These are phyloP conservation scores for Hippopotamyrus pictus DNA, from an alignment of 2,797 vertebrate species.

Conservation along the genomic window DNA sequence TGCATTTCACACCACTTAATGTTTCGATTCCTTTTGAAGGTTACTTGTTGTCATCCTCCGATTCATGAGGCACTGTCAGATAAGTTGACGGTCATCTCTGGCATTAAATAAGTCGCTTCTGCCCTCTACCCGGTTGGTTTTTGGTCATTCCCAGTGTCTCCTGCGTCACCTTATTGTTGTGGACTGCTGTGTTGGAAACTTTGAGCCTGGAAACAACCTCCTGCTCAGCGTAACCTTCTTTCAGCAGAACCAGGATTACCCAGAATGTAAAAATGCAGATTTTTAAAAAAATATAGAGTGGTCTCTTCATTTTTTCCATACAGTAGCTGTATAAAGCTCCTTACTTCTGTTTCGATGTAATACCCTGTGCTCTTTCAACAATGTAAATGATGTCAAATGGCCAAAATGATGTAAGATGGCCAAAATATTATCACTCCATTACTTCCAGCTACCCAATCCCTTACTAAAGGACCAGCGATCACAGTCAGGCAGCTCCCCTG, in stretches of 20 bases:
- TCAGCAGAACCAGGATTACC: not conserved
- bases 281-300: not conserved
- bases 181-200: not conserved
- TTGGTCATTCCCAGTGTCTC: not conserved
- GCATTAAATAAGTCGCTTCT: not conserved
- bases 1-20: not conserved
- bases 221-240: not conserved
- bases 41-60: not conserved
- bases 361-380: not conserved
- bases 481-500: not conserved
- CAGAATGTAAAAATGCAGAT: not conserved
- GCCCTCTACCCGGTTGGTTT: not conserved
- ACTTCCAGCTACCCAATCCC: not conserved
- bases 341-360: not conserved
- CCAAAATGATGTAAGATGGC: not conserved
- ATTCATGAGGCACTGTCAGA: not conserved
- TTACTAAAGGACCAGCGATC: not conserved
- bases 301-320: not conserved
- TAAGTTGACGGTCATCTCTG: not conserved
- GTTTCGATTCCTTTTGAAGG: not conserved
- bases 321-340: not conserved
- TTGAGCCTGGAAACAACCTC: not conserved
- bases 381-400: not conserved
- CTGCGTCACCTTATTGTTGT: not conserved
- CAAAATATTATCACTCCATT: not conserved